Conservation (phyloP, 2,797 vertebrate species). For the Dryobates pubescens region DNA sequence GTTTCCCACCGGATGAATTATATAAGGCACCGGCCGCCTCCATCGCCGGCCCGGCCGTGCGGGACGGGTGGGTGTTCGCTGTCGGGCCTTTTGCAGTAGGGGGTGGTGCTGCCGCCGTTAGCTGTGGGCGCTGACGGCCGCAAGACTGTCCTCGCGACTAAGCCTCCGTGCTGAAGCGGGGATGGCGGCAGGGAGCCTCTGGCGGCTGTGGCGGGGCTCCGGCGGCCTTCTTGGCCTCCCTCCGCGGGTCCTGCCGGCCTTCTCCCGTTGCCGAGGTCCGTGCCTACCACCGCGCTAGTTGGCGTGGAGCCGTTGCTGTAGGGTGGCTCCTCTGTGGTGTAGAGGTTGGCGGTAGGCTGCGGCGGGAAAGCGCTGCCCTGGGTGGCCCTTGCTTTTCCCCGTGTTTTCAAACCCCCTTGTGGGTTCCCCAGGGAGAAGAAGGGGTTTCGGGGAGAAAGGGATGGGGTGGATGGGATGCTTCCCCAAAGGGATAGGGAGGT, state of each 20-base stretch:
- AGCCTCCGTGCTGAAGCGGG: not conserved
- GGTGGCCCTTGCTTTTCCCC: rapidly evolving
- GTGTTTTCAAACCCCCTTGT: rapidly evolving
- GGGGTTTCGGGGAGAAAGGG: not conserved
- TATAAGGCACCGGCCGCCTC: rapidly evolving
- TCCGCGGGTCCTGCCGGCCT: not conserved
- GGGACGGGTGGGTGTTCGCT: not conserved
- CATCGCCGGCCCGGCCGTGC: rapidly evolving
- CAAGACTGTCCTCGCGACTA: not conserved
- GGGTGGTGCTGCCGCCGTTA: not conserved
- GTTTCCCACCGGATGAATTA: not conserved
- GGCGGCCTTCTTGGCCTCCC: not conserved
- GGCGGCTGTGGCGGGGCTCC: not conserved
- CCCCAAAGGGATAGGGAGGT: rapidly evolving
- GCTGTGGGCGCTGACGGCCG: rapidly evolving
- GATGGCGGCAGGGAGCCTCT: not conserved
- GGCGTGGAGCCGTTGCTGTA: not conserved
- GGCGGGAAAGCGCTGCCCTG: rapidly evolving
- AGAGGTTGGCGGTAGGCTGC: not conserved
- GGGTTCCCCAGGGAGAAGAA: not conserved
- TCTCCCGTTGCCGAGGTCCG: not conserved
- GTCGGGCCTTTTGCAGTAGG: not conserved
- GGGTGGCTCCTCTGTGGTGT: not conserved
- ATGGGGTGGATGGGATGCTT: not conserved
- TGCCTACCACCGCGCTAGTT: not conserved